Evolutionary conservation across 1,140 invertebrate species (phyloP), one percentile per base, ranked within the genome.

Genomic region (Achroia grisella): DNA sequence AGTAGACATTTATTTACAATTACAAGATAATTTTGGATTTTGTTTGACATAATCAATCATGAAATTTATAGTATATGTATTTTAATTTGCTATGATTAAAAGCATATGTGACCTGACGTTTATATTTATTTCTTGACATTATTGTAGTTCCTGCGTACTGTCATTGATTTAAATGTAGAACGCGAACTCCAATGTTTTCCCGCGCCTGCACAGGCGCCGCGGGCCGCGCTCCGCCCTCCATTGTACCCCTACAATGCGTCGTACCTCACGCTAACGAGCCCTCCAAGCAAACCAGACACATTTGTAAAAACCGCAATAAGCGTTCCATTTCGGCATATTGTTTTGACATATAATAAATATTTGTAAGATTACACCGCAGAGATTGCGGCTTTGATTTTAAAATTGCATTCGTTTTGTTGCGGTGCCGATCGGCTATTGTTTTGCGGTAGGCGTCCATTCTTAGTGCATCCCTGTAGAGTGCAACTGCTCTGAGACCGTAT

Each of bases 261-360:
- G 71, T 84, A 79, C 74, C 57, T 84, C 76, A 84, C 69, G 56
- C 80, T 84, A 84, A 84, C 80, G 76, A 84, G 76, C 76, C 60
- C 80, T 79, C 60, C 57, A 41, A 81, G 78, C 80, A 47, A 67
- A 65, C 54, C 78, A 75, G 74, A 71, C 80, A 69, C 80, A 84
- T 85, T 85, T 85, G 80, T 85, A 85, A 82, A 82, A 81, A 82
- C 71, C 60, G 70, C 69, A 79, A 82, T 79, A 79, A 80, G 74
- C 75, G 64, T 64, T 72, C 72, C 76, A 72, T 82, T 85, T 82
- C 71, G 81, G 76, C 73, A 79, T 85, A 85, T 85, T 77, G 75
- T 82, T 82, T 85, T 82, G 81, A 85, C 81, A 82, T 85, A 82
- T 73, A 82, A 85, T 85, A 85, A 85, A 85, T 85, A 85, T 85